Evolutionary conservation across 2,113 vertebrate genomes (phyloP).

Genomic region (Toxotes jaculatrix): DNA sequence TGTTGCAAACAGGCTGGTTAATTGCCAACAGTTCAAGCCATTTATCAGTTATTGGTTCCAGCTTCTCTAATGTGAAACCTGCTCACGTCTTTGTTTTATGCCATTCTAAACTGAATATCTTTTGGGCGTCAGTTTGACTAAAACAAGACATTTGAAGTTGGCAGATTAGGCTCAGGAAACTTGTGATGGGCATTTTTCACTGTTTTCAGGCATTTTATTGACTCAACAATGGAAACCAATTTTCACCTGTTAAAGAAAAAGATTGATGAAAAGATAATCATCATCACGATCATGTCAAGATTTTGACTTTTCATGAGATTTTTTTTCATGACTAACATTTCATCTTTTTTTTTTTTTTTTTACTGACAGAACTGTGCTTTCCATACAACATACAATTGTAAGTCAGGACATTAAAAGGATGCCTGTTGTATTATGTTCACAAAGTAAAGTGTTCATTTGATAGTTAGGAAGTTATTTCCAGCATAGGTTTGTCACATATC

Average conservation of each 20-base stretch:
- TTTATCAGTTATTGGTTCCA: not conserved
- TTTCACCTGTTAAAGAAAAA: not conserved
- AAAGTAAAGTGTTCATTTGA: conserved; percentile 1
- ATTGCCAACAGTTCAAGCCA: not conserved
- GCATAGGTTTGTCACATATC: not conserved
- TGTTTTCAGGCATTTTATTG: not conserved
- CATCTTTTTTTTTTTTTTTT: not conserved
- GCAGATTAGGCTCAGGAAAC: not conserved
- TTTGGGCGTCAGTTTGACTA: not conserved
- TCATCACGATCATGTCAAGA: not conserved
- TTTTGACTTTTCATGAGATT: not conserved
- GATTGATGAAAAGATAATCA: not conserved
- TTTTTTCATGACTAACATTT: not conserved
- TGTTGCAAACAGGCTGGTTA: not conserved
- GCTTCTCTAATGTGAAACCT: not conserved
- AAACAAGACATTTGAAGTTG: not conserved
- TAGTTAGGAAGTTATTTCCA: not conserved
- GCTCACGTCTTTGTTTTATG: not conserved
- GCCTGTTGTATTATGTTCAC: not conserved
- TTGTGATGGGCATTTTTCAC: not conserved
- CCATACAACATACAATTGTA: not conserved
- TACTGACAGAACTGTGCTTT: not conserved
- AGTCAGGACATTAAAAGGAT: not conserved
- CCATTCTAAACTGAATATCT: not conserved
- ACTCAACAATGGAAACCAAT: not conserved